Conservation (phyloP, 2,113 vertebrate species). For the Crotalus helleri region DNA sequence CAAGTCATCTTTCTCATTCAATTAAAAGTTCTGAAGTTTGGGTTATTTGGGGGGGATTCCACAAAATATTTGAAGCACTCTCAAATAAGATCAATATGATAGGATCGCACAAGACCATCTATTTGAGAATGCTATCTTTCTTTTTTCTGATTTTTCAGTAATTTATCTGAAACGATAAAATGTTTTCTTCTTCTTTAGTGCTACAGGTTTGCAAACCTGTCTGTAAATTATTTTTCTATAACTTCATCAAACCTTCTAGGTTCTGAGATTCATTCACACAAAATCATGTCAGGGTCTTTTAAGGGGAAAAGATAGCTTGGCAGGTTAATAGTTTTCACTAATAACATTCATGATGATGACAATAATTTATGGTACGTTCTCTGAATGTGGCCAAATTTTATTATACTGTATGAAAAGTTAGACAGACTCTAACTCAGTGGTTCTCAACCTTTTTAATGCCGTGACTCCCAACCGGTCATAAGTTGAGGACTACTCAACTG, state of each 20-base stretch:
- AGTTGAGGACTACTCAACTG: no score
- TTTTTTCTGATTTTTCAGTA: background rate
- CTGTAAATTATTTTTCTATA: background rate
- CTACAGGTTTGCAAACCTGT: background rate
- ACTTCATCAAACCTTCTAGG: background rate
- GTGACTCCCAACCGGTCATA: no score
- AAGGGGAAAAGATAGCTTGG: background rate
- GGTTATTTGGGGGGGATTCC: background rate
- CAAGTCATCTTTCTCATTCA: background rate
- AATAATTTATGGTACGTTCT: background rate
- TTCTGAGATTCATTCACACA: background rate
- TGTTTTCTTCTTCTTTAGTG: background rate
- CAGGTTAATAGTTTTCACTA: background rate
- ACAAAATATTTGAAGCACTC: background rate
- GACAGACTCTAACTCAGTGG: background rate
- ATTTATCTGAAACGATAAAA: background rate
- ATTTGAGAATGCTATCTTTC: background rate
- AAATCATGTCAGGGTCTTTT: background rate
- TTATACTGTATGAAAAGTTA: background rate
- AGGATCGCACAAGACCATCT: background rate
- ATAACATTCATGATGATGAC: background rate
- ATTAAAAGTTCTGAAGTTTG: background rate
- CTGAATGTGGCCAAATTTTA: background rate
- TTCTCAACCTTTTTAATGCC: no score
- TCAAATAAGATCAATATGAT: background rate